Percentiles rank a stretch among this genome's conserved stretches.
phyloP scores from a whole-genome alignment of 2,113 vertebrate genomes.

The Vulpes lagopus region DNA sequence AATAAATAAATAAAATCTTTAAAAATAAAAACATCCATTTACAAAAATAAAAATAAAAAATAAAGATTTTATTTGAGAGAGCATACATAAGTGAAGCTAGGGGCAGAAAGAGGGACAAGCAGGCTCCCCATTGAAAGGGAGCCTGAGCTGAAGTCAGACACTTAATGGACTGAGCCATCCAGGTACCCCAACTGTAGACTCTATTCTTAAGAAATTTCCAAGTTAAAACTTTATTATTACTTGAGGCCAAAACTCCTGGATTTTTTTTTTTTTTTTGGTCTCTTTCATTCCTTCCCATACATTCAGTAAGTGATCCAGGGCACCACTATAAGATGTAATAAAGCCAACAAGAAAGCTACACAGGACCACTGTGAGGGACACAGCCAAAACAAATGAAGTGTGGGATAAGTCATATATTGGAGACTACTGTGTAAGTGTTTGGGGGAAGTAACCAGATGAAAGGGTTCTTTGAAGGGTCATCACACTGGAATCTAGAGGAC shows the following conservation, averaged over 20 bases:
- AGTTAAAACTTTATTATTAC: conserved; percentile 55
- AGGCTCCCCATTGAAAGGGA: neutral
- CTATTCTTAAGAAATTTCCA: conserved; percentile 4
- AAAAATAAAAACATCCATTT: too few species aligned
- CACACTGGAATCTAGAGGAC: neutral
- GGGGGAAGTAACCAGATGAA: neutral
- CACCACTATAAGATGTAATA: neutral
- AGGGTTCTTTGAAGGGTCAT: neutral
- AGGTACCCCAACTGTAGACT: neutral
- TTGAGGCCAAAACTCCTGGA: conserved; percentile 21
- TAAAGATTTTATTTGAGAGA: neutral
- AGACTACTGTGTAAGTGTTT: neutral
- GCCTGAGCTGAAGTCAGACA: neutral
- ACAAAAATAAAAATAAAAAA: too few species aligned
- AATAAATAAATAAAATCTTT: too few species aligned
- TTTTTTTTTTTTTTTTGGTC: too few species aligned
- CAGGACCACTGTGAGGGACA: conserved; percentile 17
- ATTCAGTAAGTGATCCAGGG: neutral
- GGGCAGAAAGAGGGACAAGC: neutral
- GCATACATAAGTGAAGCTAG: neutral
- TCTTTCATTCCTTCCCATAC: neutral
- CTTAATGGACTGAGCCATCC: neutral
- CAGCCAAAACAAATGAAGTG: conserved; percentile 10
- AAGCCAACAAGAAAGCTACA: neutral
- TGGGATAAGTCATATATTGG: neutral